Conservation (phyloP, 2,888 invertebrate species). For the Terebella lapidaria region DNA sequence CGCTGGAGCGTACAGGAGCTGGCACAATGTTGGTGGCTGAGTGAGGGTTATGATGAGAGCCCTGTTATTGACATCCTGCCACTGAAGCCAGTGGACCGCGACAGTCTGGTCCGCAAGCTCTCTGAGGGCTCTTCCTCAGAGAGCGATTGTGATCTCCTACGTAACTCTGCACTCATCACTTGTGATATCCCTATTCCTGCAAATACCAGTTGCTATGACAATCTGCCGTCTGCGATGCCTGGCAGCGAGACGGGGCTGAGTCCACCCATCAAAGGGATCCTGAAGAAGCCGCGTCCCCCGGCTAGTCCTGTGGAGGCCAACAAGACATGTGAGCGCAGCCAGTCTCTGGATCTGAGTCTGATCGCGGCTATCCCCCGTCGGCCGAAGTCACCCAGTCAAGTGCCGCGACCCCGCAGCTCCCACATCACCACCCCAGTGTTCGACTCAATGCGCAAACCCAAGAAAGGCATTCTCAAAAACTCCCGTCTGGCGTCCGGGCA, state of each 20-base stretch:
- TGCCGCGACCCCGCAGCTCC: neutral
- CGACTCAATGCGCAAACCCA: constrained; percentile 40
- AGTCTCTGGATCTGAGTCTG: neutral
- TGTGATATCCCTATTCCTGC: too few species aligned
- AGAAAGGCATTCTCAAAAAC: constrained; percentile 41
- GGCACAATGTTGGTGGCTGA: constrained; percentile 96
- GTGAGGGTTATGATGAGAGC: constrained; percentile 53
- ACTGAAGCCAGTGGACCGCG: constrained; percentile 11
- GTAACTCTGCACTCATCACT: too few species aligned
- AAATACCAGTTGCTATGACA: too few species aligned
- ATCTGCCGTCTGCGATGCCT: neutral
- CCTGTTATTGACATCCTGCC: constrained; percentile 28
- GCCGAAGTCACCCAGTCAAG: neutral
- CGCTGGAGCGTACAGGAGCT: constrained; percentile 91
- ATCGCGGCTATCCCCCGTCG: neutral
- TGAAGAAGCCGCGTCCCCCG: constrained; percentile 6
- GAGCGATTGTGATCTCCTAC: constrained; percentile 8
- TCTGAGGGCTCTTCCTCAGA: constrained; percentile 13
- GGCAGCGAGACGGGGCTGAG: neutral
- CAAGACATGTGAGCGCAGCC: neutral
- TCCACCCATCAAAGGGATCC: constrained; percentile 18
- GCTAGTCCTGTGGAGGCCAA: constrained; percentile 1
- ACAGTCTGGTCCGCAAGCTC: constrained; percentile 4
- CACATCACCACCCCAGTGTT: constrained; percentile 21
- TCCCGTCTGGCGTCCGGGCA: constrained; percentile 15